Evolutionary conservation across 2,113 vertebrate species (phyloP).

Genomic region (Poecilia latipinna): DNA sequence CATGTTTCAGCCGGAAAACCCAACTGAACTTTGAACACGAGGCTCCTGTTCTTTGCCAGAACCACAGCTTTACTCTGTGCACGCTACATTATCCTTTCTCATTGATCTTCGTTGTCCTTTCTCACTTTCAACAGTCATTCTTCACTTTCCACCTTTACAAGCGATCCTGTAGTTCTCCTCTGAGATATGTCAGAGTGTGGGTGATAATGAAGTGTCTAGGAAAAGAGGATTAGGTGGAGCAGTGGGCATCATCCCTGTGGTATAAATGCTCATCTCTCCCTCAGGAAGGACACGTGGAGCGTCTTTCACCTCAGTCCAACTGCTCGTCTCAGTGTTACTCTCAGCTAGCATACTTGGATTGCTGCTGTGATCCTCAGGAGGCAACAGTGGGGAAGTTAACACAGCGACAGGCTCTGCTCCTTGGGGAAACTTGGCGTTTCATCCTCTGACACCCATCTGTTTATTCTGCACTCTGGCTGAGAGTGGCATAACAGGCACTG

Average conservation of each 20-base stretch:
- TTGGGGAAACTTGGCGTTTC: slow-evolving; percentile 58
- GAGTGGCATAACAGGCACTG: slow-evolving; percentile 57
- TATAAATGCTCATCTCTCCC: slow-evolving; percentile 71
- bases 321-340: slow-evolving; percentile 59
- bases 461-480: slow-evolving; percentile 69
- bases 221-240: slow-evolving; percentile 77
- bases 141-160: slow-evolving; percentile 28
- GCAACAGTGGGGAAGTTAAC: slow-evolving; percentile 47
- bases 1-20: not conserved
- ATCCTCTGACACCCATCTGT: slow-evolving; percentile 65
- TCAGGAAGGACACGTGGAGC: slow-evolving; percentile 59
- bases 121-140: slow-evolving; percentile 10
- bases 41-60: slow-evolving; percentile 53
- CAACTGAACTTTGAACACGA: not conserved
- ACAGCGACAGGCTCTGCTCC: slow-evolving; percentile 43
- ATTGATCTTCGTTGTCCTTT: slow-evolving; percentile 22
- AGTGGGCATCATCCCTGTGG: slow-evolving; percentile 68
- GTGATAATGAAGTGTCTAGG: slow-evolving; percentile 77
- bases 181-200: slow-evolving; percentile 59
- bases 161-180: slow-evolving; percentile 48
- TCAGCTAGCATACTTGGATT: slow-evolving; percentile 46
- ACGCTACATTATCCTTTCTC: slow-evolving; percentile 24
- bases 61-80: slow-evolving; percentile 29
- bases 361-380: slow-evolving; percentile 64
- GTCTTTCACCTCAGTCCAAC: slow-evolving; percentile 62